Base-by-base conservation (phyloP, 2,888 invertebrate species). In the Diogma glabrata region DNA sequence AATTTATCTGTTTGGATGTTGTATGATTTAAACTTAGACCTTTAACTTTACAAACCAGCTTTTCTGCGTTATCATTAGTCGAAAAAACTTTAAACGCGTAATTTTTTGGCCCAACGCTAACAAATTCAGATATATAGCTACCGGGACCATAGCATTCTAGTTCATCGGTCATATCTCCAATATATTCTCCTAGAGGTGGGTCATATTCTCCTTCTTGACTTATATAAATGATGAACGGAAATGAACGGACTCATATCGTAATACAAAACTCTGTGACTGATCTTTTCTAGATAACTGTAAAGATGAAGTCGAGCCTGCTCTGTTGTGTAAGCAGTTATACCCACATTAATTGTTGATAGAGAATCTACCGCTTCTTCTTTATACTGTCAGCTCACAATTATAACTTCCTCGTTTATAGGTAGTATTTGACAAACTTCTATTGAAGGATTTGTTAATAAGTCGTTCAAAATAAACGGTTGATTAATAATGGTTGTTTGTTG, bases 381-480 rank as follows among this genome's bases (percentile, higher is more conserved):
- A 3, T 38, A 16, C 3, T 38, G 17, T 22, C 28, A 51, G 9
- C 20, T 55, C 2, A 51, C 46, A n/a, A 51, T 8, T 2, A 38
- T 1, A 14, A 19, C 19, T 20, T 38, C 17, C 2, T 38, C 38
- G 10, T 38, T 2, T 1, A 38, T 16, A 16, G 7, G 7, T 16
- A 14, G 16, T 36, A 36, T 14, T 16, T 8, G 36, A 17, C 16
- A 3, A 5, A 36, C 36, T 5, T 14, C 9, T 17, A 36, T 4
- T 5, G 36, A 36, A 7, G 36, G 36, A 9, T 36, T 36, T 5
- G 16, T 14, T 16, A 36, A 9, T 36, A 36, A 36, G 19, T 6
- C 16, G 19, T 38, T 17, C 2, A 38, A 16, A 8, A 17, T 19
- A 2, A 10, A 3, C 4, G 38, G 38, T 38, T 38, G 14, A 38